Evolutionary conservation across 2,888 invertebrate genomes (phyloP).

Genomic region (Coleophora flavipennella): DNA sequence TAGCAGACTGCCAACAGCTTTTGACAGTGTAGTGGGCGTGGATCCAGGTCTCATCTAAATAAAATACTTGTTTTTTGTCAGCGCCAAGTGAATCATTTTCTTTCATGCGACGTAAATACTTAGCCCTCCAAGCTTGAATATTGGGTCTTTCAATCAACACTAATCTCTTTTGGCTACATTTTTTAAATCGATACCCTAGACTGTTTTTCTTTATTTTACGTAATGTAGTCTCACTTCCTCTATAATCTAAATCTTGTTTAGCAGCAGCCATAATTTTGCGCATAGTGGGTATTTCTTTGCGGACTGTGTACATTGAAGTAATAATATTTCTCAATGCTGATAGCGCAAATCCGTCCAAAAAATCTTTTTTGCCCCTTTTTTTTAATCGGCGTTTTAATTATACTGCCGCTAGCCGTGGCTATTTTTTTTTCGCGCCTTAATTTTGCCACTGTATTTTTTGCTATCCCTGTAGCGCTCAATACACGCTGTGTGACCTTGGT

Average conservation of each 20-base stretch:
- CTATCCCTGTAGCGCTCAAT: slow-evolving; percentile 12
- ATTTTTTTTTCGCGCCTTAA: slow-evolving; percentile 10
- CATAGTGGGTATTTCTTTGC: slow-evolving; percentile 16
- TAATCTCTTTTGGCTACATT: slow-evolving; percentile 4
- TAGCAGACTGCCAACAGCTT: slow-evolving; percentile 14
- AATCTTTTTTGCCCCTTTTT: slow-evolving; percentile 6
- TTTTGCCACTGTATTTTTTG: slow-evolving; percentile 17
- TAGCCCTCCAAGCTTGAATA: slow-evolving; percentile 6
- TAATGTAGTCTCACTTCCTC: not conserved
- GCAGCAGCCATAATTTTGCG: slow-evolving; percentile 12
- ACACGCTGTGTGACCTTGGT: slow-evolving; percentile 14
- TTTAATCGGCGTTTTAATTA: too few species aligned
- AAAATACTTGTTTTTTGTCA: slow-evolving; percentile 10
- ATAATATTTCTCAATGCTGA: slow-evolving; percentile 17
- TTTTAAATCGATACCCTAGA: slow-evolving; percentile 11
- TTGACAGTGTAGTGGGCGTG: slow-evolving; percentile 14
- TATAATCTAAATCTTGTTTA: not conserved
- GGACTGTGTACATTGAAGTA: slow-evolving; percentile 15
- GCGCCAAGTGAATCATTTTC: slow-evolving; percentile 10
- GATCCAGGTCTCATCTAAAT: slow-evolving; percentile 17
- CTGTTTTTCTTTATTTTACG: slow-evolving; percentile 5
- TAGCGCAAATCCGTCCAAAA: slow-evolving; percentile 14
- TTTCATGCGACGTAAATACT: slow-evolving; percentile 7
- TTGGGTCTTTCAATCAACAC: slow-evolving; percentile 3
- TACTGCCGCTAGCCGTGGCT: too few species aligned